These are phyloP conservation scores for Sminthurides aquaticus DNA, from an alignment of 2,888 invertebrate genomes.

Conservation along the genomic window DNA sequence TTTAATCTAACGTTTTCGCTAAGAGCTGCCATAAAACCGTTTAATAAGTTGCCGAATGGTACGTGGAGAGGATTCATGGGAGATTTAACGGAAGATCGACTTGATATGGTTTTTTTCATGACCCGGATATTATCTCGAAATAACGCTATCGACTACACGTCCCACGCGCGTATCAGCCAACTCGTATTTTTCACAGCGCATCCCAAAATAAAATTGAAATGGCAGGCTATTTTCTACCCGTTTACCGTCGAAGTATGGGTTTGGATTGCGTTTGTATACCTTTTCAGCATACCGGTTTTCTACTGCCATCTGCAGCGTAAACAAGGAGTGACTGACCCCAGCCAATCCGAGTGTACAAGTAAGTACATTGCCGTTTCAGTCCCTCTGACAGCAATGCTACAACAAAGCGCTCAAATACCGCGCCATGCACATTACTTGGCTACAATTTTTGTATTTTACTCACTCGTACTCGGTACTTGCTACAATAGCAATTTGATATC, in stretches of 20 bases:
- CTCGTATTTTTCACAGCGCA: background rate
- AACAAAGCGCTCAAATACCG: background rate
- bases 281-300: background rate
- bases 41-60: constrained; percentile 6
- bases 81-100: background rate
- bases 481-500: constrained; percentile 20
- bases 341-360: background rate
- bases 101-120: background rate
- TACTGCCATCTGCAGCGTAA: background rate
- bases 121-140: background rate
- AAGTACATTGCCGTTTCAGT: background rate
- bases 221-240: constrained; percentile 9
- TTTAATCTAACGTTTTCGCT: background rate
- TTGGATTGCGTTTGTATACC: background rate
- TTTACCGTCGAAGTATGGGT: constrained; percentile 6
- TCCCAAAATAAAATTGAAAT: constrained; percentile 3
- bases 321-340: background rate
- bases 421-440: background rate
- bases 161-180: background rate
- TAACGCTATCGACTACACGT: background rate
- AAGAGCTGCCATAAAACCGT: background rate
- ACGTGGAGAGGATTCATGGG: constrained; percentile 10
- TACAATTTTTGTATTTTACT: constrained; percentile 1
- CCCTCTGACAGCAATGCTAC: background rate
- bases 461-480: constrained; percentile 2